Conservation (phyloP, 2,113 vertebrate species). For the Vanacampus margaritifer region DNA sequence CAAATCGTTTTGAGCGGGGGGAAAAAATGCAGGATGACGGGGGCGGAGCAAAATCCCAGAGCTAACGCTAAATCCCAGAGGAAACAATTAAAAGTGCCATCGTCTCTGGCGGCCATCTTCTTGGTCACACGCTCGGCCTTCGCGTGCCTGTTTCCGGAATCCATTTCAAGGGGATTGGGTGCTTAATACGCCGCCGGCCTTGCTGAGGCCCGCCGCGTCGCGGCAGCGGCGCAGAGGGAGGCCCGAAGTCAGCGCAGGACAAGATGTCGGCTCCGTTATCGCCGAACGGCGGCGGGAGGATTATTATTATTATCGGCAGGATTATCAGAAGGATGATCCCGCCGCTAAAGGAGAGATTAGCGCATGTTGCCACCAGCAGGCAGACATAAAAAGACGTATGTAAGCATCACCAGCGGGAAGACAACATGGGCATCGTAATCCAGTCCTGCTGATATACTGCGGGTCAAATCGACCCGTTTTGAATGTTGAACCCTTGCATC, state of each 20-base stretch:
- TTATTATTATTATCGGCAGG: no score
- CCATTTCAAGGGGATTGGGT: constrained; percentile 35
- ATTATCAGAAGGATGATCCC: constrained; percentile 35
- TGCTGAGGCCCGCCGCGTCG: constrained; percentile 1
- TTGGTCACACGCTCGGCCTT: constrained; percentile 22
- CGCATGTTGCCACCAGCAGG: constrained; percentile 1
- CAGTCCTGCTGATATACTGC: neutral
- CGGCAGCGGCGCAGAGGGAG: constrained; percentile 6
- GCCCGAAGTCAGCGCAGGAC: constrained; percentile 44
- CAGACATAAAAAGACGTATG: constrained; percentile 22
- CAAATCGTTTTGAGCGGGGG: constrained; percentile 25
- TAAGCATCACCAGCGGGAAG: neutral
- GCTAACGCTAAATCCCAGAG: constrained; percentile 56
- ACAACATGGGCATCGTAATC: neutral
- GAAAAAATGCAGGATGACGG: constrained; percentile 41
- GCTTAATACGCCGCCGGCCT: constrained; percentile 31
- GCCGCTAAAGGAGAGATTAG: constrained; percentile 40
- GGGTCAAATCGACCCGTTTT: neutral
- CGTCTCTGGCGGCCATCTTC: constrained; percentile 33
- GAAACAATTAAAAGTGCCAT: constrained; percentile 65
- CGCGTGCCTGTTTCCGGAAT: neutral
- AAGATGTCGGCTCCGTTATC: constrained; percentile 44
- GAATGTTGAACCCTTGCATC: neutral
- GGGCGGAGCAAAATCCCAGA: constrained; percentile 29
- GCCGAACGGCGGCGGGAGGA: constrained; percentile 14